phyloP scores from a whole-genome alignment of 2,797 vertebrate species.

The Aeoliscus strigatus region DNA sequence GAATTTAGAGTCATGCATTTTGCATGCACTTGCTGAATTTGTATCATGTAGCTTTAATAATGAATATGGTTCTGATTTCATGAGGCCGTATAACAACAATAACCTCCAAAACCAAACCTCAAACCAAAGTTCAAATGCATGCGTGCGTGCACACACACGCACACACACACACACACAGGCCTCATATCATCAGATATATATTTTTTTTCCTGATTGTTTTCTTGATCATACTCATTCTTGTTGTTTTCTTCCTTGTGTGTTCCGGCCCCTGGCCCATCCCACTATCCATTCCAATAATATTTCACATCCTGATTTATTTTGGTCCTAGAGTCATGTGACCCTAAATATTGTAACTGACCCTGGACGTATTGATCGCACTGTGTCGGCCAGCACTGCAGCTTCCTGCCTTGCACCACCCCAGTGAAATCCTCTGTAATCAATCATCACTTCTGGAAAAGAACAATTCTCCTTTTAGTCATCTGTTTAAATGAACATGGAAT shows the following conservation, averaged over 20 bases:
- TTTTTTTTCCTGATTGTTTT: neutral
- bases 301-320: slow-evolving; percentile 78
- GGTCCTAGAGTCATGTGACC: slow-evolving; percentile 76
- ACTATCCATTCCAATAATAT: slow-evolving; percentile 58
- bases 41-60: slow-evolving; percentile 13
- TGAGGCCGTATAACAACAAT: no score
- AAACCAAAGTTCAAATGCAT: neutral
- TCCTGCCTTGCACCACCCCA: slow-evolving; percentile 76
- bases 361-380: slow-evolving; percentile 75
- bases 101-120: neutral
- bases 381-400: slow-evolving; percentile 70
- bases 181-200: neutral
- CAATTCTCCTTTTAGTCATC: no score
- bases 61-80: slow-evolving; percentile 5
- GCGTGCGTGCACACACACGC: no score
- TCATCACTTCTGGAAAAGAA: no score
- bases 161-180: no score
- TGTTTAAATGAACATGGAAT: slow-evolving; percentile 9
- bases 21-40: slow-evolving; percentile 9
- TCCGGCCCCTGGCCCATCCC: slow-evolving; percentile 33
- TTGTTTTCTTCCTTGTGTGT: slow-evolving; percentile 11
- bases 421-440: slow-evolving; percentile 68
- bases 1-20: slow-evolving; percentile 17
- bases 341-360: slow-evolving; percentile 83
- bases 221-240: neutral